Base-by-base conservation (phyloP, 2,113 vertebrate genomes). In the Rhabdornis inornatus region DNA sequence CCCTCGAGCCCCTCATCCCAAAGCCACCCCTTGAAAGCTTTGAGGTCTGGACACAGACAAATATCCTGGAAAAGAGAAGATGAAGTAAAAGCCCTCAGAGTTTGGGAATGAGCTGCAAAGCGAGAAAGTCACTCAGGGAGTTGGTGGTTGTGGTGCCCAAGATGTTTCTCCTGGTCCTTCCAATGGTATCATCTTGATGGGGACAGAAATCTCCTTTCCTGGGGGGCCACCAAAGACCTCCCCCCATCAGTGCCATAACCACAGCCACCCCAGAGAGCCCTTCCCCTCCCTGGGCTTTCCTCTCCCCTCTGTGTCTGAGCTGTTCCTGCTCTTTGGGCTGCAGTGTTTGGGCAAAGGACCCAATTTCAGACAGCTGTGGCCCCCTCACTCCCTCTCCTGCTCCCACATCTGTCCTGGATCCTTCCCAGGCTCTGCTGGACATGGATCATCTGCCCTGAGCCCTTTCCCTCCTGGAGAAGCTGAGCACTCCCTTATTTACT, bases 111-210 rank as follows among this genome's bases (percentile, higher is more conserved):
- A 80, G n/a, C 59, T 49, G 15, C 37, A 30, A 4, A 17, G 47
- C 3, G 69, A 81, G 60, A 17, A 40, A 40, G 17, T 20, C 53
- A 8, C 2, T 3, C 19, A 35, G 47, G 59, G 72, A 9, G 4
- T 27, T 57, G 6, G 9, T 55, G 24, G 47, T 18, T 57, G 59
- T 49, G 31, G 39, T 24, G 15, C 2, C 1, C 52, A 22, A n/a
- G 53, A 8, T 22, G 45, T 33, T n/a, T 45, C 69, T n/a, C 4
- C 69, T 44, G 44, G 9, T 68, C 57, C 49, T 71, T 33, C 47
- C 17, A 24, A 0, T 1, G 0, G 2, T 37, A 79, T 37, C 75
- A 35, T 40, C 61, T 33, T 12, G 8, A 4, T 9, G 47, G 63
- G 65, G 17, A 68, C 53, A 33, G 81, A 11, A 17, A 15, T 13